phyloP scores from a whole-genome alignment of 2,113 vertebrate genomes.

The Ptyas mucosa region DNA sequence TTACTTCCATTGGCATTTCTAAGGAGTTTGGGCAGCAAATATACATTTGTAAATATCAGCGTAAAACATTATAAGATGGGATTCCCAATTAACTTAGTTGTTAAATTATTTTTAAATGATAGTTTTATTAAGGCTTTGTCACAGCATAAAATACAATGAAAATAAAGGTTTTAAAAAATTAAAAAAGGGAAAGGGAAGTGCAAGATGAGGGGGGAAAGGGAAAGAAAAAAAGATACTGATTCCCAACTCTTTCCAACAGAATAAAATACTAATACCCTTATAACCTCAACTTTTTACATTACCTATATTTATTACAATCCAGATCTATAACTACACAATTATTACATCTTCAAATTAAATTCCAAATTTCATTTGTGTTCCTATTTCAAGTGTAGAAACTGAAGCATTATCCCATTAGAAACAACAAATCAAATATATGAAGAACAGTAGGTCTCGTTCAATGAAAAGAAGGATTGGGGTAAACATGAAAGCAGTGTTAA shows the following conservation, averaged over 20 bases:
- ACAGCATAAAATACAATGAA: neutral
- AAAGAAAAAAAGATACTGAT: neutral
- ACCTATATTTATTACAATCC: neutral
- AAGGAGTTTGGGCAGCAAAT: neutral
- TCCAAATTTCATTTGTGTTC: neutral
- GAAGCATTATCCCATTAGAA: neutral
- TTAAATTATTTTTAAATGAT: neutral
- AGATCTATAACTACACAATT: neutral
- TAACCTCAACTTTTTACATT: neutral
- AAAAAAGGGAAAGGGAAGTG: neutral
- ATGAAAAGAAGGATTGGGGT: too few relatives aligned
- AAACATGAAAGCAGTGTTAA: neutral
- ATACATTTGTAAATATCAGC: neutral
- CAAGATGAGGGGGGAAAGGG: neutral
- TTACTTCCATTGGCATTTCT: neutral
- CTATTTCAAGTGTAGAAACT: neutral
- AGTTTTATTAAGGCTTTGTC: neutral
- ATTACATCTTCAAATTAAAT: neutral
- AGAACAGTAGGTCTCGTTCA: neutral
- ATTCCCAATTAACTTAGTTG: neutral
- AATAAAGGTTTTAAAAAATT: neutral
- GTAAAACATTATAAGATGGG: neutral
- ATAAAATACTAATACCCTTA: neutral
- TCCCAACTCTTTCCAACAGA: neutral
- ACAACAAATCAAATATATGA: neutral